Percentiles rank a stretch among this genome's conserved stretches.
Conservation (phyloP, 1,140 invertebrate species). For the Kradibia gibbosae region DNA sequence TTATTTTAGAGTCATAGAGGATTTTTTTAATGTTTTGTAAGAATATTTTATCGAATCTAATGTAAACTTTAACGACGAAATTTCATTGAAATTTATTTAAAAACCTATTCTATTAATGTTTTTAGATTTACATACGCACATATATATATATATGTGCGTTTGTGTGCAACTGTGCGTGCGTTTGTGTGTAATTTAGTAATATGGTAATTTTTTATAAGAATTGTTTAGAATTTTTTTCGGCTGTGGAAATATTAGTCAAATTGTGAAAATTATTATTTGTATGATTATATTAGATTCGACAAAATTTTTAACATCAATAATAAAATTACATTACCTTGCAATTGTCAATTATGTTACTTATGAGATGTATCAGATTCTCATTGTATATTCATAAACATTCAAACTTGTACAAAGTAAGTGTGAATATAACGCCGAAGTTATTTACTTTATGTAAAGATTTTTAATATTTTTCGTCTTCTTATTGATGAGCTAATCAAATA, state of each 20-base stretch:
- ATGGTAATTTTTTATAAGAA: neutral
- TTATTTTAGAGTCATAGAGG: neutral
- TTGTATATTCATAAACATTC: neutral
- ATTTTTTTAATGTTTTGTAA: neutral
- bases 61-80: neutral
- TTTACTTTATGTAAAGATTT: neutral
- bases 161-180: too few relatives aligned
- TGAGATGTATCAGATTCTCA: too few relatives aligned
- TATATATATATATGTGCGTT: too few relatives aligned
- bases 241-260: neutral
- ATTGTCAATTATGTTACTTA: neutral
- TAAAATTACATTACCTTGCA: neutral
- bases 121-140: too few relatives aligned
- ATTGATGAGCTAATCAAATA: constrained; percentile 40
- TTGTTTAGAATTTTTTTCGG: neutral
- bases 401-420: neutral
- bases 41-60: neutral
- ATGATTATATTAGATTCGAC: neutral
- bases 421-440: neutral
- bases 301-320: neutral
- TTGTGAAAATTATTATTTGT: neutral
- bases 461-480: constrained; percentile 20
- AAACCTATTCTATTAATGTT: neutral
- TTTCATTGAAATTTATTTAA: neutral
- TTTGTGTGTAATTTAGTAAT: too few relatives aligned